Conservation (phyloP, 1,140 invertebrate genomes). For the Drosophila melanogaster region Release_6_plus_ISO1_MT NT_037436.4:10299501-10300000, state of each 20-base stretch:
- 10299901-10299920: slow-evolving; percentile 9
- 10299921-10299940: slow-evolving; percentile 39
- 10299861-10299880: slow-evolving; percentile 70
- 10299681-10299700: slow-evolving; percentile 57
- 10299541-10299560: slow-evolving; percentile 15
- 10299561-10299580: slow-evolving; percentile 43
- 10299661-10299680: slow-evolving; percentile 61
- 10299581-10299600: slow-evolving; percentile 3
- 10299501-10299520: slow-evolving; percentile 80
- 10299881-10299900: slow-evolving; percentile 72
- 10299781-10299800: slow-evolving; percentile 56
- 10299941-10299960: slow-evolving; percentile 52
- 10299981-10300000: slow-evolving; percentile 19
- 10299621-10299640: neutral
- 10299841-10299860: slow-evolving; percentile 21
- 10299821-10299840: slow-evolving; percentile 36
- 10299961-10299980: slow-evolving; percentile 54
- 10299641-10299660: slow-evolving; percentile 56
- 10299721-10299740: slow-evolving; percentile 15
- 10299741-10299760: slow-evolving; percentile 47
- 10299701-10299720: slow-evolving; percentile 31
- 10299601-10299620: slow-evolving; percentile 52
- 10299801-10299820: slow-evolving; percentile 43
- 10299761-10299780: slow-evolving; percentile 64
- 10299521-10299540: slow-evolving; percentile 15